Evolutionary conservation across 2,888 invertebrate species (phyloP).

Genomic region (Callyntrura sp.): DNA sequence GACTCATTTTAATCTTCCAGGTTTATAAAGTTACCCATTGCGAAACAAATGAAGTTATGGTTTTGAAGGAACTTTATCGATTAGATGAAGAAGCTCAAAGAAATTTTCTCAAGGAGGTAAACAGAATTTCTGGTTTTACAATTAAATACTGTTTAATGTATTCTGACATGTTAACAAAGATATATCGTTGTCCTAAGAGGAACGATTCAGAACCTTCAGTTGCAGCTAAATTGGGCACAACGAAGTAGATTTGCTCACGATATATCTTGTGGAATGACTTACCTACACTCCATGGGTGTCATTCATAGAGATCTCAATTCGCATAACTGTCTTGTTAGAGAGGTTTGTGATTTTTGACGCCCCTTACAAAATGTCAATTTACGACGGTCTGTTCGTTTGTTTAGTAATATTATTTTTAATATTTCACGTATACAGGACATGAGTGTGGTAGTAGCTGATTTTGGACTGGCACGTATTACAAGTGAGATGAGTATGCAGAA

Average conservation of each 20-base stretch:
- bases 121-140: not conserved
- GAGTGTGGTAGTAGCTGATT: slow-evolving; percentile 97
- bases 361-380: not conserved
- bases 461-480: slow-evolving; percentile 92
- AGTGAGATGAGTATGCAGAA: slow-evolving; percentile 83
- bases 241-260: slow-evolving; percentile 95
- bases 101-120: slow-evolving; percentile 96
- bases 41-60: slow-evolving; percentile 97
- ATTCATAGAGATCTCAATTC: slow-evolving; percentile 98
- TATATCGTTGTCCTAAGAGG: slow-evolving; percentile 88
- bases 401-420: too few relatives aligned
- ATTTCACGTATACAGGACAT: slow-evolving; percentile 88
- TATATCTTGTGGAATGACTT: slow-evolving; percentile 97
- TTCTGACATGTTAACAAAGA: not conserved
- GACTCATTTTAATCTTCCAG: slow-evolving; percentile 72
- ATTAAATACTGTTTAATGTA: not conserved
- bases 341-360: slow-evolving; percentile 86
- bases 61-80: slow-evolving; percentile 96
- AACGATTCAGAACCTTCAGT: slow-evolving; percentile 91
- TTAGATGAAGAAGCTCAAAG: slow-evolving; percentile 98
- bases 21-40: slow-evolving; percentile 96
- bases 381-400: not conserved
- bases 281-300: slow-evolving; percentile 97
- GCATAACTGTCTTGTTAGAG: slow-evolving; percentile 96
- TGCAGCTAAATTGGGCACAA: slow-evolving; percentile 91